A percentile compares a stretch with the other conserved stretches of the same genome.
Evolutionary conservation across 1,140 invertebrate species (phyloP).

Genomic region (Dendroctonus valens): DNA sequence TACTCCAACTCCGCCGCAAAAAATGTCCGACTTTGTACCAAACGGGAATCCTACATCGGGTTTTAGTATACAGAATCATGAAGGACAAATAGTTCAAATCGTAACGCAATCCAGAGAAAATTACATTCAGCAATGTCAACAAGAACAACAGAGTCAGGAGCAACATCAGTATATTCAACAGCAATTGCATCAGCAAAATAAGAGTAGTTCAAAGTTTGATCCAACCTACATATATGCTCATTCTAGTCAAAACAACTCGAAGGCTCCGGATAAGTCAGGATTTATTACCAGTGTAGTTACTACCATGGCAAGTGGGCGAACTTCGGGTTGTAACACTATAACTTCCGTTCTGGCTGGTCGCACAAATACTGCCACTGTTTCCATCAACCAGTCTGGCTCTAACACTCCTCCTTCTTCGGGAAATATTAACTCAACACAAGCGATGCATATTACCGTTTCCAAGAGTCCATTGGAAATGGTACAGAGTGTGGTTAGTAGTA

Average conservation of each 20-base stretch:
- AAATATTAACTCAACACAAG: constrained; percentile 48
- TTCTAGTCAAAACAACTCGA: constrained; percentile 25
- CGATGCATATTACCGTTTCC: constrained; percentile 47
- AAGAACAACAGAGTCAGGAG: constrained; percentile 2
- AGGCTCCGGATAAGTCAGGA: constrained; percentile 7
- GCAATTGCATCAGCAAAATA: constrained; percentile 20
- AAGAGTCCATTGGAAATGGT: constrained; percentile 79
- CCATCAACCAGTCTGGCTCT: constrained; percentile 59
- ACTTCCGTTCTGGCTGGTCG: constrained; percentile 74
- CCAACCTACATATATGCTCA: constrained; percentile 11
- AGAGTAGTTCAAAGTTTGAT: constrained; percentile 4
- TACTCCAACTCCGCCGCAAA: constrained; percentile 39
- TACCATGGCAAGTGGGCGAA: constrained; percentile 71
- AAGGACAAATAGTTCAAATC: constrained; percentile 28
- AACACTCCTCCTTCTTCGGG: constrained; percentile 53
- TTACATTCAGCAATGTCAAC: constrained; percentile 22
- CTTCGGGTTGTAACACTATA: constrained; percentile 69
- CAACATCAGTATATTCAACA: constrained; percentile 1
- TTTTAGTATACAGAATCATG: constrained; percentile 24
- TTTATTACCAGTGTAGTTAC: constrained; percentile 53
- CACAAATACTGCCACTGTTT: constrained; percentile 71
- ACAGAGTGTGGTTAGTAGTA: constrained; percentile 75
- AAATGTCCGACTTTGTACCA: constrained; percentile 28
- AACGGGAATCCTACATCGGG: constrained; percentile 19
- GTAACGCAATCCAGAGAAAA: constrained; percentile 33